Conservation (phyloP, 2,113 vertebrate genomes). For the Calonectris borealis region DNA sequence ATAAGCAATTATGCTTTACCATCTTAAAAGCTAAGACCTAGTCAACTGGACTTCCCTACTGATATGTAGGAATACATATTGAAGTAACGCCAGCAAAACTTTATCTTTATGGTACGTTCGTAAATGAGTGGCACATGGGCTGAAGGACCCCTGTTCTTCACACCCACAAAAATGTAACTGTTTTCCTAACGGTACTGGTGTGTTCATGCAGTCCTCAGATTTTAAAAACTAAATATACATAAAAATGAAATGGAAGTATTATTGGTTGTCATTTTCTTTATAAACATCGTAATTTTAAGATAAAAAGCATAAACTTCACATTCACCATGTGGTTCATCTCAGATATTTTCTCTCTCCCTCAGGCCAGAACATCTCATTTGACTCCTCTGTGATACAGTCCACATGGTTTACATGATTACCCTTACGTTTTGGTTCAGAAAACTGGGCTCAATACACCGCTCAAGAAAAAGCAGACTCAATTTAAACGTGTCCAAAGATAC, state of each 20-base stretch:
- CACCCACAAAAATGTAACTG: fast-evolving
- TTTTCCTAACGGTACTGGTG: not conserved
- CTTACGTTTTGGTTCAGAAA: not conserved
- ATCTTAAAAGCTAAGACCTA: not conserved
- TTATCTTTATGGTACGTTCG: not conserved
- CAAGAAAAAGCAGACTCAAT: not conserved
- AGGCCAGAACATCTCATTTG: not conserved
- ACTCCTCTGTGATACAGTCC: not conserved
- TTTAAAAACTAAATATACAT: fast-evolving
- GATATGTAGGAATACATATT: not conserved
- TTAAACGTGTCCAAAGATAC: not conserved
- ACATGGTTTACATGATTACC: not conserved
- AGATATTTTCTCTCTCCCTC: not conserved
- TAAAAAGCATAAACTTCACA: not conserved
- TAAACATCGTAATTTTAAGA: not conserved
- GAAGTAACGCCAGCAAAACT: not conserved
- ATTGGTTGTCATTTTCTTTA: not conserved
- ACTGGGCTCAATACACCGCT: not conserved
- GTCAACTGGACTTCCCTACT: not conserved
- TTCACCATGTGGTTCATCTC: not conserved
- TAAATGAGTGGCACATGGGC: not conserved
- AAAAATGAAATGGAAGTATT: not conserved
- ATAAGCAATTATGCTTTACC: not conserved
- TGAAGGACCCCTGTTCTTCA: not conserved
- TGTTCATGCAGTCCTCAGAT: not conserved